Percentiles rank a stretch among this genome's conserved stretches.
Conservation (phyloP, 2,113 vertebrate species). For the Thomomys bottae region DNA sequence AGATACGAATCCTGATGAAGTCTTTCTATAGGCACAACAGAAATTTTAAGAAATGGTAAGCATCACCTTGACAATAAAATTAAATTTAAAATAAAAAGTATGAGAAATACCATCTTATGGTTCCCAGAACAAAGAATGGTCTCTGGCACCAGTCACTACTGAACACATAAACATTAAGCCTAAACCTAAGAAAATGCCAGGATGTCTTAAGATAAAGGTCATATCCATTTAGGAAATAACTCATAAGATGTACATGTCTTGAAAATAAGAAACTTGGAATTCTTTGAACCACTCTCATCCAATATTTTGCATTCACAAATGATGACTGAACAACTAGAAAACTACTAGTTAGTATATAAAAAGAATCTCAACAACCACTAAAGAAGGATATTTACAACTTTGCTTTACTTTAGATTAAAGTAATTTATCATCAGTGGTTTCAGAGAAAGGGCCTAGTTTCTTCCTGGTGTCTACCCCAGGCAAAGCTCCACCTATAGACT, state of each 20-base stretch:
- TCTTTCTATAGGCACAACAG: not conserved
- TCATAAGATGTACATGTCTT: conserved; percentile 21
- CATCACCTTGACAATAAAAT: too few relatives aligned
- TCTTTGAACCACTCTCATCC: not conserved
- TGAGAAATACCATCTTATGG: not conserved
- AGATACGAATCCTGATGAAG: not conserved
- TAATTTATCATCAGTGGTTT: not conserved
- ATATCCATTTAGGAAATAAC: not conserved
- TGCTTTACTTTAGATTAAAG: conserved; percentile 13
- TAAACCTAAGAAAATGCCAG: not conserved
- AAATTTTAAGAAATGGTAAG: not conserved
- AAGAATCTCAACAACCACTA: not conserved
- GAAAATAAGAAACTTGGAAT: not conserved
- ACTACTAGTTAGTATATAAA: conserved; percentile 32
- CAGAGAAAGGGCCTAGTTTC: not conserved
- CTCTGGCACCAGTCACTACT: not conserved
- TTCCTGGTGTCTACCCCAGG: not conserved
- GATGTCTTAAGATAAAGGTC: not conserved
- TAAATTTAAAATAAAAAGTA: too few relatives aligned
- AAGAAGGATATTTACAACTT: not conserved
- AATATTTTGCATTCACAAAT: not conserved
- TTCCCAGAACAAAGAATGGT: not conserved
- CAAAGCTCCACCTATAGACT: not conserved
- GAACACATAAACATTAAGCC: not conserved
- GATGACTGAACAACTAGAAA: not conserved